These are phyloP conservation scores for Natrix natrix DNA, from an alignment of 2,797 vertebrate species.

Conservation along the genomic window DNA sequence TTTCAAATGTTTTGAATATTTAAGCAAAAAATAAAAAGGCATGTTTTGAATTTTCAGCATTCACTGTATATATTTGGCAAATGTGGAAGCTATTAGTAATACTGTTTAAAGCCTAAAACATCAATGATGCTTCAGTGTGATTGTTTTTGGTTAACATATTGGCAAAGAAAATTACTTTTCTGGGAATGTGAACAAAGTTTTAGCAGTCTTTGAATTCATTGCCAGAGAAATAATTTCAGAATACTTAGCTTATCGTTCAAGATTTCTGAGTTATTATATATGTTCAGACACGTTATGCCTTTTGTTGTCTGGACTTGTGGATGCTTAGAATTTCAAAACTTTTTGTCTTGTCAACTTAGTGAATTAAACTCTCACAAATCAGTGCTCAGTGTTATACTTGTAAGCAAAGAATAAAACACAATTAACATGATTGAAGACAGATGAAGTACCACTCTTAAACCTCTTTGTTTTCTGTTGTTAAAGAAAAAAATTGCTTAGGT, in stretches of 20 bases:
- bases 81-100: constrained; percentile 21
- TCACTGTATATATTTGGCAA: constrained; percentile 44
- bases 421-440: neutral
- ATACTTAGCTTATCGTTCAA: neutral
- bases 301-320: constrained; percentile 7
- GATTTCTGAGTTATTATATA: neutral
- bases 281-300: neutral
- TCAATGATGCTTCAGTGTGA: neutral
- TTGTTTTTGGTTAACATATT: constrained; percentile 49
- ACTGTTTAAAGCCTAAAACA: neutral
- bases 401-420: neutral
- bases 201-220: constrained; percentile 10
- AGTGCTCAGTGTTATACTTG: neutral
- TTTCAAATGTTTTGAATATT: neutral
- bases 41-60: neutral
- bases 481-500: constrained; percentile 59
- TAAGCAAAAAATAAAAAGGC: neutral
- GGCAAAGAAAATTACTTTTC: constrained; percentile 46
- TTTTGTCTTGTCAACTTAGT: neutral
- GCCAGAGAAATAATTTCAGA: neutral
- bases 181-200: constrained; percentile 46
- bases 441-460: constrained; percentile 53
- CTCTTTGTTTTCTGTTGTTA: constrained; percentile 67
- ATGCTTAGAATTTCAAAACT: neutral
- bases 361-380: neutral